Evolutionary conservation across 2,113 vertebrate species (phyloP).

Genomic region (Labeo rohita): DNA sequence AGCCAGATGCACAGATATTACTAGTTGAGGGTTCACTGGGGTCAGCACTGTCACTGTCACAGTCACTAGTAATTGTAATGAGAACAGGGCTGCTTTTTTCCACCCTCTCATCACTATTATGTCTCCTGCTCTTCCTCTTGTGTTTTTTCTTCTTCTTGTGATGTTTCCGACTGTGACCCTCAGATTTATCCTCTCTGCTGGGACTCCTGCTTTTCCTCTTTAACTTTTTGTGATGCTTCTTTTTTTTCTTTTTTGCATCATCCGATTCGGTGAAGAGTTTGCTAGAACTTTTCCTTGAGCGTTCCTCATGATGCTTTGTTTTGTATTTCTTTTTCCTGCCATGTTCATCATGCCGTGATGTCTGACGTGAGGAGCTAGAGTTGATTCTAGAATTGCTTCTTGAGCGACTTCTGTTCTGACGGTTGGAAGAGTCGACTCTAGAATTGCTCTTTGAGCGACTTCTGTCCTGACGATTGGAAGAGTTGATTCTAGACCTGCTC

Average conservation of each 20-base stretch:
- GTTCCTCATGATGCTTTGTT: constrained; percentile 84
- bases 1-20: neutral
- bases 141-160: constrained; percentile 92
- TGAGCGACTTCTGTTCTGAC: constrained; percentile 75
- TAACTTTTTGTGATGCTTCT: constrained; percentile 74
- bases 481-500: constrained; percentile 80
- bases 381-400: constrained; percentile 78
- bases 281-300: constrained; percentile 48
- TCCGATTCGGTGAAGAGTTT: constrained; percentile 33
- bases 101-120: constrained; percentile 63
- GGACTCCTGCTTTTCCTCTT: constrained; percentile 80
- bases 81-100: constrained; percentile 73
- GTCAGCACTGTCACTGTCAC: constrained; percentile 76
- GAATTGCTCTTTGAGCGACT: constrained; percentile 80
- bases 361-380: constrained; percentile 77
- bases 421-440: constrained; percentile 68
- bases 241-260: constrained; percentile 65
- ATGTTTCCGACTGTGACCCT: constrained; percentile 73
- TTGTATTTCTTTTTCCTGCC: constrained; percentile 93
- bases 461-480: constrained; percentile 66
- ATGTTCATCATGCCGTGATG: constrained; percentile 80
- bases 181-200: constrained; percentile 80
- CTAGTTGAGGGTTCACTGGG: constrained; percentile 8
- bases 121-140: constrained; percentile 85
- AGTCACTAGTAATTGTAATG: constrained; percentile 88